phyloP scores from a whole-genome alignment of 1,140 invertebrate species.

The Plutomurus gul region DNA sequence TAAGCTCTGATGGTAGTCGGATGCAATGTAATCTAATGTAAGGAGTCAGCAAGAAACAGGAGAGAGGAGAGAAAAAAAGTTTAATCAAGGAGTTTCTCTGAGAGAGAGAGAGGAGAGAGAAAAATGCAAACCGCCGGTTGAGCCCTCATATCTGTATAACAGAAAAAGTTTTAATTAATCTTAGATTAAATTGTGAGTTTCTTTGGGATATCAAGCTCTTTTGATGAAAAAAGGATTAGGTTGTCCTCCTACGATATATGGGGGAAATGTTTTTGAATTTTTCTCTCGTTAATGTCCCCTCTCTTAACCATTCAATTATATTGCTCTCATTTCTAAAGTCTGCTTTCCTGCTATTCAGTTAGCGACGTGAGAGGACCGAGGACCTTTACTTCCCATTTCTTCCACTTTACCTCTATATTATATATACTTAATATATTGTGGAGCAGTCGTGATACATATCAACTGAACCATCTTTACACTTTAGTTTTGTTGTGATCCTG shows the following conservation, averaged over 20 bases:
- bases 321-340: constrained; percentile 38
- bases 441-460: no score
- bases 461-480: no score
- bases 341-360: constrained; percentile 16
- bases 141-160: constrained; percentile 37
- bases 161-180: constrained; percentile 52
- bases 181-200: constrained; percentile 51
- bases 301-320: constrained; percentile 46
- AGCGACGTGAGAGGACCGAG: neutral
- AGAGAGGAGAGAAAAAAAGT: constrained; percentile 45
- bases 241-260: neutral
- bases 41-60: constrained; percentile 1
- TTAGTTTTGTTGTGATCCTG: no score
- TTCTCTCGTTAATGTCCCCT: constrained; percentile 45
- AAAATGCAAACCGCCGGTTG: constrained; percentile 39
- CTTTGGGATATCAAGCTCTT: constrained; percentile 42
- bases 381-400: neutral
- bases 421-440: neutral
- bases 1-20: neutral
- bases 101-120: constrained; percentile 11
- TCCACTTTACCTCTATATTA: neutral
- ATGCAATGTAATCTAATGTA: constrained; percentile 14
- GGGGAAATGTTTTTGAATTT: constrained; percentile 47
- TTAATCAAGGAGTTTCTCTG: constrained; percentile 43
- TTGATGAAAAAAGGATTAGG: constrained; percentile 49